These are phyloP conservation scores for Rostratula benghalensis DNA, from an alignment of 2,113 vertebrate genomes.

Conservation along the genomic window DNA sequence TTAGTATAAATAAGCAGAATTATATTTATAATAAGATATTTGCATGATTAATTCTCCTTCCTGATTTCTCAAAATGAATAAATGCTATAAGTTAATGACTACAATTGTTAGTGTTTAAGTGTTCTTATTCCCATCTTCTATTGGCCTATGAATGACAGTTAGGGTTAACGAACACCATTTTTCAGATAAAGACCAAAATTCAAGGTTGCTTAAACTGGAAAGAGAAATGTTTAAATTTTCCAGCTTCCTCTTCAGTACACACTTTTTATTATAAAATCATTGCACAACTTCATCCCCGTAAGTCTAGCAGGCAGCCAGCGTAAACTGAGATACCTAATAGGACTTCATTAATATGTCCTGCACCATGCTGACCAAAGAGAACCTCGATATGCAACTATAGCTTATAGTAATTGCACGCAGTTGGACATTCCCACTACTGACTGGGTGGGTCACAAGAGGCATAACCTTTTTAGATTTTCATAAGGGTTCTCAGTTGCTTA, in stretches of 20 bases:
- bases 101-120: background rate
- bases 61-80: background rate
- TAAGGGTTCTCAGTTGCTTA: background rate
- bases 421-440: background rate
- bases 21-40: background rate
- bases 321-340: too few species aligned
- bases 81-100: background rate
- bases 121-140: background rate
- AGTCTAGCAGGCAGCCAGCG: background rate
- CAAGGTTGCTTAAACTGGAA: background rate
- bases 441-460: background rate
- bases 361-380: background rate
- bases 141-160: background rate
- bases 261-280: background rate
- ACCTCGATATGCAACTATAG: background rate
- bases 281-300: background rate
- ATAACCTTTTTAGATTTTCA: background rate
- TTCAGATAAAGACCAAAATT: background rate
- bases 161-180: background rate
- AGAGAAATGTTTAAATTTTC: background rate
- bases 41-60: background rate
- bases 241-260: background rate
- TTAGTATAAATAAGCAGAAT: background rate
- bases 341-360: background rate
- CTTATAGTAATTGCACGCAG: accelerated